phyloP scores from a whole-genome alignment of 2,113 vertebrate genomes.

The Apodemus sylvaticus region DNA sequence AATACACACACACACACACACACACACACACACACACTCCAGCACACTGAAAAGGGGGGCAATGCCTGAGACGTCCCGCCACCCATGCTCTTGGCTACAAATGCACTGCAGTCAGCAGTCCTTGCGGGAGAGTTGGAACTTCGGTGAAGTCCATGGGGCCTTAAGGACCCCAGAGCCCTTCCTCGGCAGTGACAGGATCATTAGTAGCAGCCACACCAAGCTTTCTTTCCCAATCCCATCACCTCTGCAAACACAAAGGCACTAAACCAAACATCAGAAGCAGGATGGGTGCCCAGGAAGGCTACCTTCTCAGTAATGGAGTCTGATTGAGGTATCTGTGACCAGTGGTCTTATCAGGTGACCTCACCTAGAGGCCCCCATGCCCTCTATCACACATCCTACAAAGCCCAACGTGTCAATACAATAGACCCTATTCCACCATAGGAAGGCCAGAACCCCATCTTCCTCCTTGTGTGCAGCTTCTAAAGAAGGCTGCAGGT shows the following conservation, averaged over 20 bases:
- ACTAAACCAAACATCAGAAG: not conserved
- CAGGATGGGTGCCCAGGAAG: not conserved
- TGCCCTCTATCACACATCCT: not conserved
- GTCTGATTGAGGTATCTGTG: not conserved
- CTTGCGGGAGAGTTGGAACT: not conserved
- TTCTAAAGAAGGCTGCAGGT: not conserved
- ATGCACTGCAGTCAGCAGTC: not conserved
- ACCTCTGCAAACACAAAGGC: not conserved
- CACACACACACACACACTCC: not conserved
- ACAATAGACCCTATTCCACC: no score
- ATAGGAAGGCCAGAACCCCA: rapidly evolving
- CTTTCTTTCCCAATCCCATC: no score
- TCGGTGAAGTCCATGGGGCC: rapidly evolving
- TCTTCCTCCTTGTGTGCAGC: rapidly evolving
- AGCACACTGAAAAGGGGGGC: not conserved
- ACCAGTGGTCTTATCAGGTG: not conserved
- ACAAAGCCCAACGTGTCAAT: not conserved
- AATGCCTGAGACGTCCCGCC: not conserved
- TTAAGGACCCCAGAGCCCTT: not conserved
- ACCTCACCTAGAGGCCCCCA: not conserved
- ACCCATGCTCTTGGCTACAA: not conserved
- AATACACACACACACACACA: not conserved
- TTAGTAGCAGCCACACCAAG: not conserved
- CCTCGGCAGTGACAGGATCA: not conserved
- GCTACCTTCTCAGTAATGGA: not conserved